Conservation (phyloP, 2,113 vertebrate species). For the Telmatochromis sp. region DNA sequence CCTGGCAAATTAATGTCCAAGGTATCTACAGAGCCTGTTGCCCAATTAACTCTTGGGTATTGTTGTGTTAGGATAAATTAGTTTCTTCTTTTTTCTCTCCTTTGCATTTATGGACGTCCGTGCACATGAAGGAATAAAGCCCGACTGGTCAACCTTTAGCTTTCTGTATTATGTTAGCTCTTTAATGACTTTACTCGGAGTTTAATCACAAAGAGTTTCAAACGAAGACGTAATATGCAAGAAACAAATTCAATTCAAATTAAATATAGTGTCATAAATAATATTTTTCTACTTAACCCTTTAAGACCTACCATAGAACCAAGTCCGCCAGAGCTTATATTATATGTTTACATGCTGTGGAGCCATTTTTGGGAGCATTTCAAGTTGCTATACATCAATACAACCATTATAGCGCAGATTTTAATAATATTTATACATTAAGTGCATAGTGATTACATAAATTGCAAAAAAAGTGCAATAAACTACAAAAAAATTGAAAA, state of each 20-base stretch:
- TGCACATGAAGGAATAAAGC: conserved; percentile 3
- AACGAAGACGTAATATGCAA: neutral
- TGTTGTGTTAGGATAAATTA: conserved; percentile 45
- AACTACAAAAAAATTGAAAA: too few relatives aligned
- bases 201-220: neutral
- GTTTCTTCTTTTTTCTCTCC: neutral
- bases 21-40: conserved; percentile 14
- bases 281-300: neutral
- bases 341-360: too few relatives aligned
- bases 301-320: too few relatives aligned
- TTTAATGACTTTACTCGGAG: neutral
- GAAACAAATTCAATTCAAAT: neutral
- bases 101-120: neutral
- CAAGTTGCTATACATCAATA: too few relatives aligned
- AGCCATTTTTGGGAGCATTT: too few relatives aligned
- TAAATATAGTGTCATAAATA: neutral
- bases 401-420: too few relatives aligned
- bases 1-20: conserved; percentile 56
- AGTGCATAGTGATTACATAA: too few relatives aligned
- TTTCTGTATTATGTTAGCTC: neutral
- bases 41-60: conserved; percentile 55
- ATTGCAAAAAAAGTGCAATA: too few relatives aligned
- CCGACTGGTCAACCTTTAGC: neutral
- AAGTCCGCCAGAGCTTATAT: too few relatives aligned
- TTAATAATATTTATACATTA: too few relatives aligned